A percentile compares a stretch with the other conserved stretches of the same genome.
phyloP scores from a whole-genome alignment of 2,888 invertebrate genomes.

The Leucoptera coffeella region DNA sequence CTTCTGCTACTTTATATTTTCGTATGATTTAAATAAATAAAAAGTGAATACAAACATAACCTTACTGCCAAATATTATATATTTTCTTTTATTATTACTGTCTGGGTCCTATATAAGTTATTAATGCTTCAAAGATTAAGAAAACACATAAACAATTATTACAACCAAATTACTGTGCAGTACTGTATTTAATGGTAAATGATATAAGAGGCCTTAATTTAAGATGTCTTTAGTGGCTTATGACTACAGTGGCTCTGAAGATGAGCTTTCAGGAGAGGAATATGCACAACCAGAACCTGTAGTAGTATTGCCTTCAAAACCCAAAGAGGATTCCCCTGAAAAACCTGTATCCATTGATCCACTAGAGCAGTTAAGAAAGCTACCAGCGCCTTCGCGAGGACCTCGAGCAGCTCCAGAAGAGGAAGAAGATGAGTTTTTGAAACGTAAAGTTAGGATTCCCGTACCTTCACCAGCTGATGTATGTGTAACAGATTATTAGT shows the following conservation, averaged over 20 bases:
- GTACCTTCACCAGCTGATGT: constrained; percentile 64
- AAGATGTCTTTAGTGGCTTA: constrained; percentile 60
- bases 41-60: neutral
- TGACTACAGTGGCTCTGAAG: constrained; percentile 46
- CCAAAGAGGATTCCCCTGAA: constrained; percentile 10
- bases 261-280: constrained; percentile 28
- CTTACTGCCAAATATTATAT: too few species aligned
- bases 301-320: constrained; percentile 13
- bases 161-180: too few species aligned
- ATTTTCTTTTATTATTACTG: too few species aligned
- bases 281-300: constrained; percentile 12
- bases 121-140: too few species aligned
- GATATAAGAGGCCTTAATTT: too few species aligned
- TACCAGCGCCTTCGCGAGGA: neutral
- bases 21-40: neutral
- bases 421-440: constrained; percentile 59
- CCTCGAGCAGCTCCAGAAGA: constrained; percentile 24
- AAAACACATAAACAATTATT: too few species aligned
- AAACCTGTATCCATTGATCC: neutral
- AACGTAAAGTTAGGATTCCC: constrained; percentile 57
- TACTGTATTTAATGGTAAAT: neutral
- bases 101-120: too few species aligned
- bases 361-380: neutral
- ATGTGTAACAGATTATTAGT: constrained; percentile 13
- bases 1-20: neutral